Base-by-base conservation (phyloP, 64 coral and sea anemone genomes). In the Porites lutea region DNA sequence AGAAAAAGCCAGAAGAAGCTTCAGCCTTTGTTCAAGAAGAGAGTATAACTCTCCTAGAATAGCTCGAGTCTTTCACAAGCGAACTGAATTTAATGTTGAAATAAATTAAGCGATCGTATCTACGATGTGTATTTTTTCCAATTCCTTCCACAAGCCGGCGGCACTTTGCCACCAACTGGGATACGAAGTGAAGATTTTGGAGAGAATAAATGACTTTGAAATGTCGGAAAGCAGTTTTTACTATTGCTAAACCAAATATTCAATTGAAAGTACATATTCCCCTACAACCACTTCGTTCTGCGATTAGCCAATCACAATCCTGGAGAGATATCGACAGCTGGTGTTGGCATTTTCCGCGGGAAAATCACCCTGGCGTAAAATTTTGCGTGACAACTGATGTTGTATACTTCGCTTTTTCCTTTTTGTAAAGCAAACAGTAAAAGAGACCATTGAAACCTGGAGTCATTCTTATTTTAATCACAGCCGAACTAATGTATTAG, bases 331-430 rank as follows among this genome's bases (percentile, higher is more conserved):
- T 19, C 45, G 79, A 88, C 95, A 96, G 91, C 95, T 96, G 95
- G 86, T 89, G 46, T 82, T 83, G 80, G 87, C 92, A 71, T 96
- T 96, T 96, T 79, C 47, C 95, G 95, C 95, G 95, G 95, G 95
- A 96, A 96, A 93, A 93, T 93, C 79, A 92, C 48, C 80, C 60
- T 90, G 77, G 77, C 95, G 74, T 96, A 89, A 89, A 85, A 88
- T 83, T 44, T 47, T 10, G 52, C 60, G 73, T 89, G 86, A 83
- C 58, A 68, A 14, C 66, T 47, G 13, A 14, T 14, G 16, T 55
- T 73, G 68, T 13, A 45, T n/a, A 60, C 23, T 79, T 64, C 46
- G 12, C 22, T 51, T 64, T 79, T 84, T 57, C 8, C 12, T 66
- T 77, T 74, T 66, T 5, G 54, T n/a, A 4, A 48, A 70, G 58